These are phyloP conservation scores for Synanthedon myopaeformis DNA, from an alignment of 2,888 invertebrate genomes.

Conservation along the genomic window DNA sequence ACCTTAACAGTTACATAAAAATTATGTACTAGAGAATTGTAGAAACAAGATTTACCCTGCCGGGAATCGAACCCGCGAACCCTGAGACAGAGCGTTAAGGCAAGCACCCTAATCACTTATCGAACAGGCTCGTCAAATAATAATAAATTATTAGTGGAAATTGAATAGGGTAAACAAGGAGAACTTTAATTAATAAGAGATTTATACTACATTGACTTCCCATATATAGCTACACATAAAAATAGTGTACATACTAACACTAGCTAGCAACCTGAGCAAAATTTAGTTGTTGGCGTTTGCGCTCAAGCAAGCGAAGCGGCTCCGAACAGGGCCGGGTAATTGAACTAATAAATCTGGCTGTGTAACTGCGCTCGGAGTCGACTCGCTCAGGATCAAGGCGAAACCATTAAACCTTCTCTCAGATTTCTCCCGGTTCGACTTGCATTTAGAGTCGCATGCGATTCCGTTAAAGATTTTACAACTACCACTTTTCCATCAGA, in stretches of 20 bases:
- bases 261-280: slow-evolving; percentile 47
- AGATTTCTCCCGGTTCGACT: slow-evolving; percentile 22
- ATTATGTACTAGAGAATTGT: too few relatives aligned
- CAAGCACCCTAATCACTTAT: too few relatives aligned
- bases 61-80: too few relatives aligned
- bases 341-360: slow-evolving; percentile 67
- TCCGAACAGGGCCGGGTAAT: slow-evolving; percentile 58
- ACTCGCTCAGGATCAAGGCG: slow-evolving; percentile 49
- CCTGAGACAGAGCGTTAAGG: too few relatives aligned
- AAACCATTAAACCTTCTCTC: slow-evolving; percentile 54
- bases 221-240: background rate
- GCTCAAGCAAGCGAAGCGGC: slow-evolving; percentile 49
- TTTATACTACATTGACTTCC: background rate
- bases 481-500: background rate
- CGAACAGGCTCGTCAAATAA: too few relatives aligned
- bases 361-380: slow-evolving; percentile 39
- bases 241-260: background rate
- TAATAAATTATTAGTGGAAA: too few relatives aligned
- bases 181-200: too few relatives aligned
- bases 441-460: slow-evolving; percentile 12
- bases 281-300: slow-evolving; percentile 59
- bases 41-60: too few relatives aligned
- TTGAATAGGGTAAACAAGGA: too few relatives aligned
- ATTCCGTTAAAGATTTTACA: background rate
- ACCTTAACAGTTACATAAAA: too few relatives aligned